phyloP scores from a whole-genome alignment of 92 coral and sea anemone genomes.

The Palythoa heliodiscus region DNA sequence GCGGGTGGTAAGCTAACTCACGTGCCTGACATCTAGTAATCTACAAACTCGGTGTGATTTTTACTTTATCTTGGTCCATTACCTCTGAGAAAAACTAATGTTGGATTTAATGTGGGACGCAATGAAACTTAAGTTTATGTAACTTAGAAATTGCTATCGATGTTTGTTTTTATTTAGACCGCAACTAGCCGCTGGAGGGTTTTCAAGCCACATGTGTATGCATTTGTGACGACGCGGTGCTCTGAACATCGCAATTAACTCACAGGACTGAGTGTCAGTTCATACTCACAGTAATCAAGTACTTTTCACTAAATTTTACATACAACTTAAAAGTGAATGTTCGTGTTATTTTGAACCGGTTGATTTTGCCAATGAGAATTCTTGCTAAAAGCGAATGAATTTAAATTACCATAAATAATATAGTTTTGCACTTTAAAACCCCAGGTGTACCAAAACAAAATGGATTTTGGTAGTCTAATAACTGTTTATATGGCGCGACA shows the following conservation, averaged over 20 bases:
- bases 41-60: neutral
- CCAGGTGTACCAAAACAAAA: conserved; percentile 19
- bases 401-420: conserved; percentile 34
- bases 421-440: conserved; percentile 29
- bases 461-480: conserved; percentile 8
- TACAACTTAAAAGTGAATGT: conserved; percentile 45
- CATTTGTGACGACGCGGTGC: conserved; percentile 21
- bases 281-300: conserved; percentile 64
- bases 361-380: conserved; percentile 46
- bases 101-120: neutral
- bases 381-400: conserved; percentile 9
- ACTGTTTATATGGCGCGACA: neutral
- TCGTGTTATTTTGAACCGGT: conserved; percentile 38
- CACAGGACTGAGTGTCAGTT: conserved; percentile 55
- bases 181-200: conserved; percentile 10
- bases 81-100: neutral
- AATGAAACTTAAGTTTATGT: neutral
- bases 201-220: conserved; percentile 11
- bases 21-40: neutral
- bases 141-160: neutral
- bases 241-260: conserved; percentile 63
- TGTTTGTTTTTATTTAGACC: conserved; percentile 27
- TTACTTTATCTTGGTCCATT: neutral
- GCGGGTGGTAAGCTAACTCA: neutral
- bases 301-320: conserved; percentile 70